phyloP scores from a whole-genome alignment of 2,797 vertebrate genomes.

The Acropternis orthonyx region DNA sequence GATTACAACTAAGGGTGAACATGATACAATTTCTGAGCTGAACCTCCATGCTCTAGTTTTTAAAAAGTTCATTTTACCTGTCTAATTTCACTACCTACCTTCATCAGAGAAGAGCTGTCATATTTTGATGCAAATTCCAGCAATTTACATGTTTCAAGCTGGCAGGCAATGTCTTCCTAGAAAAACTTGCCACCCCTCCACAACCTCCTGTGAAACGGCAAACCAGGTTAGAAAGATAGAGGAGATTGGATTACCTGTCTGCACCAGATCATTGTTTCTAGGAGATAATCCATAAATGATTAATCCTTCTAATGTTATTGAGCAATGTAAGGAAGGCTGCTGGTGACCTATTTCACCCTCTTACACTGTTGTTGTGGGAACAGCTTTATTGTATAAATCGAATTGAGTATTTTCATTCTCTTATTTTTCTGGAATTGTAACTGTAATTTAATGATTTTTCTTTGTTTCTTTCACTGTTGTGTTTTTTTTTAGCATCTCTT shows the following conservation, averaged over 20 bases:
- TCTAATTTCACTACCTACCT: constrained; percentile 72
- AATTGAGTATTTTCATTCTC: constrained; percentile 28
- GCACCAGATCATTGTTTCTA: constrained; percentile 86
- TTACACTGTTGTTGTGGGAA: constrained; percentile 31
- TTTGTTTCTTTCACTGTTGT: not conserved
- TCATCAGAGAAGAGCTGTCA: constrained; percentile 59
- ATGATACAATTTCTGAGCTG: not conserved
- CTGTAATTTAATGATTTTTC: not conserved
- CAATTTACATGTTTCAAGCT: constrained; percentile 51
- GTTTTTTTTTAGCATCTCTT: constrained; percentile 19
- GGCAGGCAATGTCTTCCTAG: constrained; percentile 51
- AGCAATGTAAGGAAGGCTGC: constrained; percentile 71
- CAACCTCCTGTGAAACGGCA: constrained; percentile 74
- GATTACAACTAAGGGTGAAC: not conserved
- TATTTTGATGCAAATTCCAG: constrained; percentile 62
- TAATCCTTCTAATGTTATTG: constrained; percentile 81
- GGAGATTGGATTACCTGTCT: constrained; percentile 88
- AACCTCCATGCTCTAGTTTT: not conserved
- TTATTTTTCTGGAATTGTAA: not conserved
- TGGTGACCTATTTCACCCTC: constrained; percentile 78
- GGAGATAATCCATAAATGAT: constrained; percentile 90
- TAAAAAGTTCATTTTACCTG: constrained; percentile 17
- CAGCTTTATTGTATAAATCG: constrained; percentile 17
- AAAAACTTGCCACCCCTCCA: constrained; percentile 67
- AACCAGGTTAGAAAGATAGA: constrained; percentile 77